These are phyloP conservation scores for Pseudorectes ferrugineus DNA, from an alignment of 2,113 vertebrate species.

Conservation along the genomic window DNA sequence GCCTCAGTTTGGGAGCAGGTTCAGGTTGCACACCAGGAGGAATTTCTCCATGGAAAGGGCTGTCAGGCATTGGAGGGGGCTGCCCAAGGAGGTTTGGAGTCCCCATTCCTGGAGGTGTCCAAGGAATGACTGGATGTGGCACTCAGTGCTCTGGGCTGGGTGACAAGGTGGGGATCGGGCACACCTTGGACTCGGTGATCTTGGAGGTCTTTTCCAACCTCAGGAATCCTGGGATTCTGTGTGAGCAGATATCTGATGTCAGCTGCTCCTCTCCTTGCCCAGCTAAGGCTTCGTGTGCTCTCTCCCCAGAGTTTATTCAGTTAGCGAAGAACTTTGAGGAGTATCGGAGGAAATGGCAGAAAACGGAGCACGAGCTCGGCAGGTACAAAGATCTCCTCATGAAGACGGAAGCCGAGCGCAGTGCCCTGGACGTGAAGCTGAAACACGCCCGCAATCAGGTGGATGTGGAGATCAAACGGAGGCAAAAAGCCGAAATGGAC, in stretches of 20 bases:
- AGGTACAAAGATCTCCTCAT: constrained; percentile 85
- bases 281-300: accelerated
- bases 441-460: constrained; percentile 98
- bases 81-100: not conserved
- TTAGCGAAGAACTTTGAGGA: constrained; percentile 90
- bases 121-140: accelerated
- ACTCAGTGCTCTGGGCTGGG: not conserved
- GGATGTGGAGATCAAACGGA: constrained; percentile 92
- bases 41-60: not conserved
- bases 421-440: constrained; percentile 91
- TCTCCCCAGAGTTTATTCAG: constrained; percentile 86
- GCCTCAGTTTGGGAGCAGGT: not conserved
- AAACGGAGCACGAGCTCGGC: constrained; percentile 79
- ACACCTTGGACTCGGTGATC: accelerated
- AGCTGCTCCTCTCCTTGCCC: not conserved
- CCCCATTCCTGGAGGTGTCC: not conserved
- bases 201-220: not conserved
- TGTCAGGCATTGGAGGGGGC: too few species aligned
- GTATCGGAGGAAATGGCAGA: constrained; percentile 82
- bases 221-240: not conserved
- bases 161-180: not conserved
- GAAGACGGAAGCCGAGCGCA: constrained; percentile 86
- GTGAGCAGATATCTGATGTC: not conserved
- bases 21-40: not conserved
- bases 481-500: constrained; percentile 88